Conservation (phyloP, 2,888 invertebrate genomes). For the Parnassius smintheus region DNA sequence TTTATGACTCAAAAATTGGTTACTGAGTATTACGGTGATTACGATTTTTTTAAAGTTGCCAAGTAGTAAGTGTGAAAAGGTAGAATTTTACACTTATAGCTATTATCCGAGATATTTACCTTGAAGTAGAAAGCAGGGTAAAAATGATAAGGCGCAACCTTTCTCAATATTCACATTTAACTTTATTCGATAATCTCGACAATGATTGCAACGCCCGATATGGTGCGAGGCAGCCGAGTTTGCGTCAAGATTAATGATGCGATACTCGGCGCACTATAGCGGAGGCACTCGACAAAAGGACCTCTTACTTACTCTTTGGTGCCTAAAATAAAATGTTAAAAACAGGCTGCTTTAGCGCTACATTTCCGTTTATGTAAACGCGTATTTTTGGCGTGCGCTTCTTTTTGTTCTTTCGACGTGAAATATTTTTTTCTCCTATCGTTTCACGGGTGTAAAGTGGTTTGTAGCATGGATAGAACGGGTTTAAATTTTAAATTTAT, state of each 20-base stretch:
- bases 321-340: slow-evolving; percentile 47
- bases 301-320: slow-evolving; percentile 71
- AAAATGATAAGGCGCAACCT: slow-evolving; percentile 13
- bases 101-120: not conserved
- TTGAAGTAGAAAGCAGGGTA: not conserved
- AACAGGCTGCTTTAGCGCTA: slow-evolving; percentile 9
- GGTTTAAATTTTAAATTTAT: too few species aligned
- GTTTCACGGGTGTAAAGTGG: too few species aligned
- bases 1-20: too few species aligned
- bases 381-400: not conserved
- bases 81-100: too few species aligned
- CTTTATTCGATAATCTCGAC: slow-evolving; percentile 33
- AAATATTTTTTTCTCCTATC: too few species aligned
- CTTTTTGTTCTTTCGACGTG: not conserved
- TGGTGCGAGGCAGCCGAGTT: slow-evolving; percentile 51
- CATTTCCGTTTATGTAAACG: slow-evolving; percentile 12
- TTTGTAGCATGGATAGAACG: too few species aligned
- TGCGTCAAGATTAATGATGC: slow-evolving; percentile 74
- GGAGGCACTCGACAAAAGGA: slow-evolving; percentile 67
- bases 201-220: slow-evolving; percentile 37
- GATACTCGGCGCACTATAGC: slow-evolving; percentile 60
- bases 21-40: too few species aligned
- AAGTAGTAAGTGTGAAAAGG: too few species aligned
- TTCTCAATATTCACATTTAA: slow-evolving; percentile 18
- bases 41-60: too few species aligned